Percentiles rank a stretch among this genome's conserved stretches.
phyloP scores from a whole-genome alignment of 1,140 invertebrate genomes.

The Asbolus verrucosus region DNA sequence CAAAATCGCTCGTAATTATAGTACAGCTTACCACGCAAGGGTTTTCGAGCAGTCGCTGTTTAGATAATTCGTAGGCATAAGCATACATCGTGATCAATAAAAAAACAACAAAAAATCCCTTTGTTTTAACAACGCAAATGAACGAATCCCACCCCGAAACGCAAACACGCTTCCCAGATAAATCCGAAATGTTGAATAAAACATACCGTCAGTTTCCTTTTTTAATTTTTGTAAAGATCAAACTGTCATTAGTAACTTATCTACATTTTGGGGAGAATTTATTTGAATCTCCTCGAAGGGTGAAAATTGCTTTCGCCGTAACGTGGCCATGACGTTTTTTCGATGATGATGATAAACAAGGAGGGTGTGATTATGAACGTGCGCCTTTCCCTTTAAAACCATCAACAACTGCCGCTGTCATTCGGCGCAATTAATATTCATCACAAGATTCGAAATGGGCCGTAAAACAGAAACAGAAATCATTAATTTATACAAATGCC shows the following conservation, averaged over 20 bases:
- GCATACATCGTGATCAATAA: constrained; percentile 28
- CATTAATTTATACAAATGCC: constrained; percentile 39
- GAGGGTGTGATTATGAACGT: constrained; percentile 4
- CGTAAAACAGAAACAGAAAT: constrained; percentile 39
- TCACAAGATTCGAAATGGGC: constrained; percentile 31
- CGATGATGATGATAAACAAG: constrained; percentile 8
- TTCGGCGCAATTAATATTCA: constrained; percentile 35
- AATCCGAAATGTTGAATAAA: constrained; percentile 29
- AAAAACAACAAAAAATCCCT: constrained; percentile 24
- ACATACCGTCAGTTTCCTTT: constrained; percentile 19
- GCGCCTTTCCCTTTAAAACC: constrained; percentile 9
- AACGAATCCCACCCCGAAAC: not conserved
- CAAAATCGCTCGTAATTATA: too few relatives aligned
- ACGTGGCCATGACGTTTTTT: not conserved
- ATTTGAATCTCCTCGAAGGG: not conserved
- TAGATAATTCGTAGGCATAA: constrained; percentile 9
- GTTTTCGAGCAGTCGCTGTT: too few relatives aligned
- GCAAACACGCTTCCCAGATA: not conserved
- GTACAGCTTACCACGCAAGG: too few relatives aligned
- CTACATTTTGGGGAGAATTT: constrained; percentile 3
- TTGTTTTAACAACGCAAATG: constrained; percentile 24
- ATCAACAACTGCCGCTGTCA: constrained; percentile 31
- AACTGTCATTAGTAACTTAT: constrained; percentile 36
- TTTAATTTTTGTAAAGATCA: constrained; percentile 40
- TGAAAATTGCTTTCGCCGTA: not conserved